A percentile compares a stretch with the other conserved stretches of the same genome.
Conservation (phyloP, 2,888 invertebrate species). For the Acronicta alni region DNA sequence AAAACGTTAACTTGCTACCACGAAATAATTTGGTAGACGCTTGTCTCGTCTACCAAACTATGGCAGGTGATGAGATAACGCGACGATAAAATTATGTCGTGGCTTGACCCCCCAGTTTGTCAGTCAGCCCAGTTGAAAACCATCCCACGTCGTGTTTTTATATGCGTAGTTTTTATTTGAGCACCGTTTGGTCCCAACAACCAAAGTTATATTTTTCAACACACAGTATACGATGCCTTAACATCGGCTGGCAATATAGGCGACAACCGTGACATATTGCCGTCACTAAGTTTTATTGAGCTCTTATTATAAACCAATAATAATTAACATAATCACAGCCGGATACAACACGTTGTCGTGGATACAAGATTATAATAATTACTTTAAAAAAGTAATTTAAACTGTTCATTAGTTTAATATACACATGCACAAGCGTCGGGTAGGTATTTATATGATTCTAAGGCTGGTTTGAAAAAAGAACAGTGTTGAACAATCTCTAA, state of each 20-base stretch:
- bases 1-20: too few species aligned
- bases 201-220: background rate
- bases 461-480: background rate
- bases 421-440: background rate
- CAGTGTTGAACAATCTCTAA: background rate
- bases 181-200: too few species aligned
- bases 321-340: conserved; percentile 75
- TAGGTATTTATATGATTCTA: too few species aligned
- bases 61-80: too few species aligned
- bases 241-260: conserved; percentile 60
- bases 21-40: too few species aligned
- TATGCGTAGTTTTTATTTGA: too few species aligned
- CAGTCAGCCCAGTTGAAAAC: too few species aligned
- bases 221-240: conserved; percentile 59
- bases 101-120: too few species aligned
- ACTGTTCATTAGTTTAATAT: background rate
- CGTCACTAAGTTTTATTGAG: conserved; percentile 77
- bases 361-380: conserved; percentile 50
- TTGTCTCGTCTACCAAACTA: too few species aligned
- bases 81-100: too few species aligned
- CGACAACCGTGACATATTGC: conserved; percentile 79
- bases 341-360: conserved; percentile 67
- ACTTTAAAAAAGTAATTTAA: conserved; percentile 9
- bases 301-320: conserved; percentile 78
- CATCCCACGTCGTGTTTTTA: too few species aligned